Evolutionary conservation across 2,888 invertebrate genomes (phyloP), one percentile per base, ranked within the genome.

Genomic region (Myopa tessellatipennis): DNA sequence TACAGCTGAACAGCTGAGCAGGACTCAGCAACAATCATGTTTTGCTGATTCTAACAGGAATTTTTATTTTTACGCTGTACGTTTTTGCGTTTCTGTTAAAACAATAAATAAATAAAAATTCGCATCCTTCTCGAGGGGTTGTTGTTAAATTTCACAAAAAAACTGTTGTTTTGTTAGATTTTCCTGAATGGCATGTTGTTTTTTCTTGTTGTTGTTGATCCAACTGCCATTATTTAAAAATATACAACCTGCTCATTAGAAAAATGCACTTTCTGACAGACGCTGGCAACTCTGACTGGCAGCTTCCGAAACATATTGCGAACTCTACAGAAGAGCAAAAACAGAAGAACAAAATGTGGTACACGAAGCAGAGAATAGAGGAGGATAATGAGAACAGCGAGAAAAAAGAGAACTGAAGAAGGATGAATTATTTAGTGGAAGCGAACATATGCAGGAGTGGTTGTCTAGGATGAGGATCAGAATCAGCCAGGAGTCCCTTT

Each of bases 1-100:
- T 40, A 40, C 67, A 40, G 1, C 67, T 40, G n/a, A n/a, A 67
- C 26, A 26, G 26, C 40, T 78, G 55, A 74, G 78, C 12, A 8
- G 65, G 77, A 78, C 78, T 80, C 76, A 79, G 81, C 68, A 77
- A 65, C 61, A 78, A 79, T 45, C 45, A 45, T 76, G 80, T 80
- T 77, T 74, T 55, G 76, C 69, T 69, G 76, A 76, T 68, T 65
- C 60, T 52, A 65, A 16, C 65, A 65, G 38, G 38, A 65, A 65
- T 14, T 36, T 16, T 65, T 34, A 36, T 61, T 26, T n/a, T 26
- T 26, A 45, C 45, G 45, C 45, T 45, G 6, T 45, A 45, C 45
- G 45, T 45, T 45, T 45, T 58, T 16, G 72, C 34, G 74, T 78
- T 78, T 73, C 77, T 79, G 69, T 71, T 79, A 60, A 45, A 75